phyloP scores from a whole-genome alignment of 2,888 invertebrate genomes.

The Stictocephala bisonia region DNA sequence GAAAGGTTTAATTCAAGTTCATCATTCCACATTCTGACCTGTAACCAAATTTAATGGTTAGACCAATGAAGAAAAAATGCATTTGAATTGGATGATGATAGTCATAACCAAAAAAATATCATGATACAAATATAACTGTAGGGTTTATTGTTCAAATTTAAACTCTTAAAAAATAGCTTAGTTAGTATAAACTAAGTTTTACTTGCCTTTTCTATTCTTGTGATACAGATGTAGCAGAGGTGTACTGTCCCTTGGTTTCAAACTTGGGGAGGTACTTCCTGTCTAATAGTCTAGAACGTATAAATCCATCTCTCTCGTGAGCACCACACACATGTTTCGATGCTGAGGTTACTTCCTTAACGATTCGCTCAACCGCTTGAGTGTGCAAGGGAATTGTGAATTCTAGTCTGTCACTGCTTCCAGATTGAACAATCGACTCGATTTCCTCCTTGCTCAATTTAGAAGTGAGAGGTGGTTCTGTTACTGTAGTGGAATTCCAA shows the following conservation, averaged over 20 bases:
- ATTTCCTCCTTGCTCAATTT: not conserved
- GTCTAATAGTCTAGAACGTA: not conserved
- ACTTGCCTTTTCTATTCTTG: no score
- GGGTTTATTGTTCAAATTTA: no score
- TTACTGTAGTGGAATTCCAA: not conserved
- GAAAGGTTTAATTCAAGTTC: no score
- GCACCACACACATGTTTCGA: not conserved
- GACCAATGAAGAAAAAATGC: no score
- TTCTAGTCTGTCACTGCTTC: not conserved
- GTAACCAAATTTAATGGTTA: no score
- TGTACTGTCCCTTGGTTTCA: not conserved
- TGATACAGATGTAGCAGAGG: no score
- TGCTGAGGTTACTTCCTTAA: not conserved
- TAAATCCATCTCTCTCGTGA: not conserved
- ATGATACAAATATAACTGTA: no score
- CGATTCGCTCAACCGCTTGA: not conserved
- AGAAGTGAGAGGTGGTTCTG: not conserved
- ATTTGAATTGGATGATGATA: no score
- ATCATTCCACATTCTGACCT: no score
- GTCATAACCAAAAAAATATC: no score
- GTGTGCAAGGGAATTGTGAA: not conserved
- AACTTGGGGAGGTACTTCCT: not conserved
- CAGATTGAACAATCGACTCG: not conserved
- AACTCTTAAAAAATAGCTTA: no score
- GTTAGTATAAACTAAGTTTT: no score